phyloP scores from a whole-genome alignment of 2,888 invertebrate genomes.

The Epicampocera succincta region DNA sequence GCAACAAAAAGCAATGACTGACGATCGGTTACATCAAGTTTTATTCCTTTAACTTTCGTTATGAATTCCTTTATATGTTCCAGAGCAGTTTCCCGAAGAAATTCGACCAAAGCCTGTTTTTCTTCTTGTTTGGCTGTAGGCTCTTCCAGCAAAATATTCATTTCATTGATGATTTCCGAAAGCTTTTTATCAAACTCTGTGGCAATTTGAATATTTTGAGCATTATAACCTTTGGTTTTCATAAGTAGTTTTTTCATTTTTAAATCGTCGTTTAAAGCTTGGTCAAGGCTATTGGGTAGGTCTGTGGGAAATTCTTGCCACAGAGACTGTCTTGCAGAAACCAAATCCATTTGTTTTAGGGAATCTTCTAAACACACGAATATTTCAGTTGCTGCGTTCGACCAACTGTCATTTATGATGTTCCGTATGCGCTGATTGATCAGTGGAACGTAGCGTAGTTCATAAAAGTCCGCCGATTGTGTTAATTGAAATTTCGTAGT shows the following conservation, averaged over 20 bases:
- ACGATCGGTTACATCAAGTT: constrained; percentile 72
- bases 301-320: constrained; percentile 87
- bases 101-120: constrained; percentile 77
- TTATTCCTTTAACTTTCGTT: constrained; percentile 74
- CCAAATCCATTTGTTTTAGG: constrained; percentile 76
- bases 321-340: constrained; percentile 16
- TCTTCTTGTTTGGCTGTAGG: constrained; percentile 76
- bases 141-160: constrained; percentile 85
- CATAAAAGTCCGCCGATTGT: constrained; percentile 86
- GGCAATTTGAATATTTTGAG: constrained; percentile 87
- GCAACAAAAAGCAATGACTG: constrained; percentile 83
- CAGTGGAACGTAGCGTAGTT: constrained; percentile 87
- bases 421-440: constrained; percentile 87
- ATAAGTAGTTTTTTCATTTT: constrained; percentile 83
- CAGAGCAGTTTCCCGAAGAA: constrained; percentile 77
- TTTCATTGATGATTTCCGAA: constrained; percentile 86
- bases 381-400: constrained; percentile 79
- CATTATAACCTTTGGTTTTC: constrained; percentile 91
- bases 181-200: constrained; percentile 85
- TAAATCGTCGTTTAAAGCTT: constrained; percentile 78
- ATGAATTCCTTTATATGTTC: constrained; percentile 77
- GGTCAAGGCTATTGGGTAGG: constrained; percentile 82
- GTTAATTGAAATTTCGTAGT: constrained; percentile 85
- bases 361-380: constrained; percentile 81
- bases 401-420: constrained; percentile 83